A percentile compares a stretch with the other conserved stretches of the same genome.
These are phyloP conservation scores for Ceratina japonica DNA, from an alignment of 1,140 invertebrate genomes.

Conservation along the genomic window DNA sequence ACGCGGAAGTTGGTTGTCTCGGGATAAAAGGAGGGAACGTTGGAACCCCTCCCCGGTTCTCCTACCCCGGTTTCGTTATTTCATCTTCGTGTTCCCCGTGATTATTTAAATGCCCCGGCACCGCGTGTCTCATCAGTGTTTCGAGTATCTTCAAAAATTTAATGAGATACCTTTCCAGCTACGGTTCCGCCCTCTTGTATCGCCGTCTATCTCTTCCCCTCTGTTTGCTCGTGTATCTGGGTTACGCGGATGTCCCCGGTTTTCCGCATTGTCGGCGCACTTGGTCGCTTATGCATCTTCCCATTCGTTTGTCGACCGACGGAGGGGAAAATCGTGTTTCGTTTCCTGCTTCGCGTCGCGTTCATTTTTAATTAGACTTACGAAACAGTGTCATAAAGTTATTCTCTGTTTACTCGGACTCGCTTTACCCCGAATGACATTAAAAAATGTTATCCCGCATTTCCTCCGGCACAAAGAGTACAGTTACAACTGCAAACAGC, in stretches of 20 bases:
- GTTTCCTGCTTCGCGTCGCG: background rate
- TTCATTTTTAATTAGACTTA: slow-evolving; percentile 27
- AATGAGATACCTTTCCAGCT: background rate
- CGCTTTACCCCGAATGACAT: background rate
- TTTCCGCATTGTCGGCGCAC: background rate
- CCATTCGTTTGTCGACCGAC: background rate
- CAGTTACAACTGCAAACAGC: too few species aligned
- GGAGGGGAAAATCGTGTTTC: background rate
- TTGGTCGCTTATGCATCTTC: slow-evolving; percentile 1
- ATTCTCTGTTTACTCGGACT: background rate
- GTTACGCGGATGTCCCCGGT: slow-evolving; percentile 21
- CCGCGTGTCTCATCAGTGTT: slow-evolving; percentile 4
- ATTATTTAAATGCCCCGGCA: slow-evolving; percentile 6
- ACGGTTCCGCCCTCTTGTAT: background rate
- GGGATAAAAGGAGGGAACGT: background rate
- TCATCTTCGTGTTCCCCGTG: background rate
- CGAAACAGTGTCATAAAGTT: background rate
- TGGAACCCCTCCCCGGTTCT: too few species aligned
- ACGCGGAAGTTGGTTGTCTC: slow-evolving; percentile 5
- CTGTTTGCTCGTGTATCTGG: slow-evolving; percentile 12
- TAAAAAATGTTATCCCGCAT: background rate
- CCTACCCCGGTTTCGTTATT: slow-evolving; percentile 2
- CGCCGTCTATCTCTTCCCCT: background rate
- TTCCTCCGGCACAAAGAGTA: background rate
- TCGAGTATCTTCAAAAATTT: slow-evolving; percentile 23